These are phyloP conservation scores for Tetropium fuscum DNA, from an alignment of 2,888 invertebrate genomes.

Conservation along the genomic window DNA sequence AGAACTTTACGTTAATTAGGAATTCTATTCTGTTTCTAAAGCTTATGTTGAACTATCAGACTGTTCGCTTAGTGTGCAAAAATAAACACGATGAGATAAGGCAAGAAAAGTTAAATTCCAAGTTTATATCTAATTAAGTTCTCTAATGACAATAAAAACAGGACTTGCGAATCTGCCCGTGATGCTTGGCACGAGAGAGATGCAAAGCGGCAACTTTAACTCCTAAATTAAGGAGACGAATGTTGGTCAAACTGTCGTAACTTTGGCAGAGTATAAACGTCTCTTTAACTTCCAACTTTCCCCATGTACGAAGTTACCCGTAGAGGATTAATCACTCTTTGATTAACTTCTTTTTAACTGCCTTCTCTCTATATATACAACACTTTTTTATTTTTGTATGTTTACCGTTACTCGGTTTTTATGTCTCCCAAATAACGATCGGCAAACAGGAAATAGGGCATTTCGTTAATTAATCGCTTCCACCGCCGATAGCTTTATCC, in stretches of 20 bases:
- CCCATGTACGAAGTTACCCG: constrained; percentile 56
- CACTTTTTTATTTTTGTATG: constrained; percentile 14
- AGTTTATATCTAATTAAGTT: constrained; percentile 33
- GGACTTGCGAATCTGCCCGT: constrained; percentile 21
- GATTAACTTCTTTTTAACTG: constrained; percentile 53
- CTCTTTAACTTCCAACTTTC: constrained; percentile 50
- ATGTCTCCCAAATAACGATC: constrained; percentile 1
- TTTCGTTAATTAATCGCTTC: background rate
- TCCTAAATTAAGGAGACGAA: constrained; percentile 52
- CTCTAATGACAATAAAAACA: constrained; percentile 23
- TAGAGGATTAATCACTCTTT: constrained; percentile 56
- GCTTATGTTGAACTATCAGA: too few relatives aligned
- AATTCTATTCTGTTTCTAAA: too few relatives aligned
- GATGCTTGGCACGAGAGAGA: constrained; percentile 16
- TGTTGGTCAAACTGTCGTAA: constrained; percentile 59
- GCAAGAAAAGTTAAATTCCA: background rate
- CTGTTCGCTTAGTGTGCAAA: too few relatives aligned
- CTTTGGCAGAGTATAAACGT: constrained; percentile 52
- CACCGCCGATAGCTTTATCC: background rate
- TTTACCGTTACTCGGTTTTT: background rate
- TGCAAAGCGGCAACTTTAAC: constrained; percentile 25
- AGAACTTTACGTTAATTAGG: too few relatives aligned
- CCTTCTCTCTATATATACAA: constrained; percentile 24
- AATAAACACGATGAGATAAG: constrained; percentile 3
- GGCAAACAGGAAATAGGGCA: constrained; percentile 5